phyloP scores from a whole-genome alignment of 2,888 invertebrate genomes.

The Arctia plantaginis region DNA sequence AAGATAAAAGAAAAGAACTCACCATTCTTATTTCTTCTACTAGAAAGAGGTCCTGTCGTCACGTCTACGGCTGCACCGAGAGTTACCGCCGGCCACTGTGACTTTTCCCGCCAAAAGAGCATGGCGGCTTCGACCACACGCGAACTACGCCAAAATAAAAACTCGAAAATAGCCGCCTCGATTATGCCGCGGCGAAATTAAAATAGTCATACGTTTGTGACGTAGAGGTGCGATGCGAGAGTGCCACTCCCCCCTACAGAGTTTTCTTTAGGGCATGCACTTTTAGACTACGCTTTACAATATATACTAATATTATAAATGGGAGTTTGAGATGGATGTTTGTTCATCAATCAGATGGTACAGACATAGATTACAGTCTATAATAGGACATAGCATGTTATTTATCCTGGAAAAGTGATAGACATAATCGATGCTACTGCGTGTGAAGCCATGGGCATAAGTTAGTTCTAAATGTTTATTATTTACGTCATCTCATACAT shows the following conservation, averaged over 20 bases:
- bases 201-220: conserved; percentile 73
- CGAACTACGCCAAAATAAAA: conserved; percentile 86
- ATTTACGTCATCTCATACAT: too few relatives aligned
- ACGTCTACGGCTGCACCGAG: conserved; percentile 62
- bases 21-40: conserved; percentile 20
- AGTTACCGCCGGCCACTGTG: conserved; percentile 70
- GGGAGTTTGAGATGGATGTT: neutral
- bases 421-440: too few relatives aligned
- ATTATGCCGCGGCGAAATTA: conserved; percentile 76
- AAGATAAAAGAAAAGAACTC: conserved; percentile 15
- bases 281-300: conserved; percentile 5
- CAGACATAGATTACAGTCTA: too few relatives aligned
- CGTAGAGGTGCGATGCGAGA: conserved; percentile 52
- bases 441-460: too few relatives aligned
- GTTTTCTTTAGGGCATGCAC: conserved; percentile 44
- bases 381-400: too few relatives aligned
- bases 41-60: conserved; percentile 15
- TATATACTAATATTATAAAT: neutral
- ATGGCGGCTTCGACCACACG: conserved; percentile 79
- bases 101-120: conserved; percentile 83
- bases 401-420: too few relatives aligned
- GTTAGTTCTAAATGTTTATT: too few relatives aligned
- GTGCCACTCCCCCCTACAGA: conserved; percentile 75
- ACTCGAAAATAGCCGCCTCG: conserved; percentile 80
- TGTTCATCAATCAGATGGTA: too few relatives aligned